Evolutionary conservation across 92 coral and sea anemone genomes (phyloP).

Genomic region (Heliopora coerulea): DNA sequence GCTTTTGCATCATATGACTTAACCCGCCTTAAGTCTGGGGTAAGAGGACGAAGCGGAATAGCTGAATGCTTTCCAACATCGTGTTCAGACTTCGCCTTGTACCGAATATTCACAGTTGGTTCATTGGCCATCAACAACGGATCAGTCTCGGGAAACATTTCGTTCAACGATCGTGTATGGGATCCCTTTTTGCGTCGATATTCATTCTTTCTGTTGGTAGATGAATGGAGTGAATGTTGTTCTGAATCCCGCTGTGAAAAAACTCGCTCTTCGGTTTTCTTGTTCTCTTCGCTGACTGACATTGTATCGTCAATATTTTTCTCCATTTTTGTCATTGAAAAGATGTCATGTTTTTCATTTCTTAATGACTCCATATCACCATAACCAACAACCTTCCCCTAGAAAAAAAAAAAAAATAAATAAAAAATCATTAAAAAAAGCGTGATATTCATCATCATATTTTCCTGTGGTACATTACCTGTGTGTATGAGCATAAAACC

Average conservation of each 20-base stretch:
- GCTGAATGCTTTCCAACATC: not conserved
- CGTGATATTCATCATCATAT: too few species aligned
- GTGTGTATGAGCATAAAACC: too few species aligned
- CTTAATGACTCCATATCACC: conserved; percentile 11
- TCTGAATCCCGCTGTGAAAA: not conserved
- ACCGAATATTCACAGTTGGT: not conserved
- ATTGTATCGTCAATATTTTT: conserved; percentile 54
- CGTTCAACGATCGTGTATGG: not conserved
- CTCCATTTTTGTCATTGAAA: conserved; percentile 59
- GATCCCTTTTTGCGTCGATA: not conserved
- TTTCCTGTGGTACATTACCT: too few species aligned
- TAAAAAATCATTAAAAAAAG: too few species aligned
- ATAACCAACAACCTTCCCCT: conserved; percentile 33
- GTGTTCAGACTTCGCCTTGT: conserved; percentile 24
- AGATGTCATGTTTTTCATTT: conserved; percentile 59
- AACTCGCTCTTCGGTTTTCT: not conserved
- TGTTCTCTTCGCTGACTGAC: not conserved
- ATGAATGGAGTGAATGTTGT: not conserved
- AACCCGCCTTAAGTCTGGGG: not conserved
- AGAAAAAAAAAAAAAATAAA: too few species aligned
- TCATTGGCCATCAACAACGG: not conserved
- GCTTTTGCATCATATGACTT: not conserved
- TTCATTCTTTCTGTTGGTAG: not conserved
- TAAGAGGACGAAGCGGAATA: not conserved
- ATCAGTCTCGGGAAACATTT: not conserved